These are phyloP conservation scores for Sitta europaea DNA, from an alignment of 2,113 vertebrate species.

Conservation along the genomic window DNA sequence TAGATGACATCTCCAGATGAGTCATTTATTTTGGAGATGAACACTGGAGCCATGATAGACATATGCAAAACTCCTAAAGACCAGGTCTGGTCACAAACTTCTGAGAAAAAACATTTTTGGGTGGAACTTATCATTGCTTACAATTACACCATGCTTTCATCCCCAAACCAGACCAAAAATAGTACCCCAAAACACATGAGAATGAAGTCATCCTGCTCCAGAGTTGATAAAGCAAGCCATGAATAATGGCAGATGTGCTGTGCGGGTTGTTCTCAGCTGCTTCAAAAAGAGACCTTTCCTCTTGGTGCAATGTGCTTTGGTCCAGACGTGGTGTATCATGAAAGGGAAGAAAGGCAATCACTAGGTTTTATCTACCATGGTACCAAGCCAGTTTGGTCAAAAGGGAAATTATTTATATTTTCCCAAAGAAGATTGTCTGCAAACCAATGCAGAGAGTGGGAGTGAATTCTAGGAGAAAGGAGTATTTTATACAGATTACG, in stretches of 20 bases:
- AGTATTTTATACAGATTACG: not conserved
- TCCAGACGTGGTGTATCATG: not conserved
- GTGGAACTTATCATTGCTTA: not conserved
- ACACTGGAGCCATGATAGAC: not conserved
- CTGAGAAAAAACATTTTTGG: not conserved
- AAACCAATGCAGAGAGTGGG: not conserved
- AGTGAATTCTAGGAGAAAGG: not conserved
- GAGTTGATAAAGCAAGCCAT: not conserved
- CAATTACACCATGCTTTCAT: not conserved
- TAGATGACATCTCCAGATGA: not conserved
- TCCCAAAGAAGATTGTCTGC: not conserved
- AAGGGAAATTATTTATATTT: not conserved
- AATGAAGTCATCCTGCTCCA: not conserved
- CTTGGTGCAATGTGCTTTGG: not conserved
- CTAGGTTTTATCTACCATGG: not conserved
- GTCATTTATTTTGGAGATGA: not conserved
- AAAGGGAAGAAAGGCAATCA: not conserved
- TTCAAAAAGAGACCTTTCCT: not conserved
- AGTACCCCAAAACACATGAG: not conserved
- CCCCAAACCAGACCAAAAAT: not conserved
- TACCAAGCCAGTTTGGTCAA: not conserved
- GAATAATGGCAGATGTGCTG: not conserved
- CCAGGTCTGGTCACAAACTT: not conserved
- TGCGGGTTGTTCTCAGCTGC: not conserved
- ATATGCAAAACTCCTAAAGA: not conserved